Evolutionary conservation across 2,797 vertebrate genomes (phyloP), one percentile per base, ranked within the genome.

Genomic region (Alfaro cultratus): DNA sequence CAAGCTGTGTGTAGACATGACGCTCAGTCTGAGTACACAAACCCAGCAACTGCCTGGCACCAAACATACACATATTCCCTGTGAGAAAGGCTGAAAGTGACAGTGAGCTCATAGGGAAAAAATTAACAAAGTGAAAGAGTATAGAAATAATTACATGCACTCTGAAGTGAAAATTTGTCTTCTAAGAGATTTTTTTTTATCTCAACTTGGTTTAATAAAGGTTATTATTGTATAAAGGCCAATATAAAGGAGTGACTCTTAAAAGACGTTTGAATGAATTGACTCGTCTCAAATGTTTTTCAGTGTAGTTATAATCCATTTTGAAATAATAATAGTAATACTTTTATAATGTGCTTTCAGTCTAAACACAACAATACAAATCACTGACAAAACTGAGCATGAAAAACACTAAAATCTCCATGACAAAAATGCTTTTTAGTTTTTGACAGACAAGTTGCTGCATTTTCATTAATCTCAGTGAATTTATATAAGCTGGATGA

Each of bases 1-100:
- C 8, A 88, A 92, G 86, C 86, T 80, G 87, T 88, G 92, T 92
- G 92, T 90, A 91, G 91, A 94, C 92, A 93, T 76, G 87, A 91
- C 80, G 90, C 90, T 88, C 82, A 86, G 89, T 88, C 94, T 95
- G 92, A 92, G 91, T 92, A 95, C 93, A 95, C 93, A 94, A 91
- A 91, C 88, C 79, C 78, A 77, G 87, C 88, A 91, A 86, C 88
- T 86, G 88, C 86, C 85, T 84, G 83, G 81, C 91, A 91, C 87
- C 79, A 62, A 62, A 82, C 82, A 45, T 81, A 84, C 57, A 78
- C 74, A 82, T 81, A 80, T 26, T 79, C 77, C 29, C 85, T 80
- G 74, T 76, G 77, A 88, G 86, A 90, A 90, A 88, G 87, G 82
- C 82, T 84, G 23, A 88, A 83, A 85, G 85, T 85, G 89, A 91